A percentile compares a stretch with the other conserved stretches of the same genome.
Conservation (phyloP, 2,797 vertebrate genomes). For the Holocentrus rufus region DNA sequence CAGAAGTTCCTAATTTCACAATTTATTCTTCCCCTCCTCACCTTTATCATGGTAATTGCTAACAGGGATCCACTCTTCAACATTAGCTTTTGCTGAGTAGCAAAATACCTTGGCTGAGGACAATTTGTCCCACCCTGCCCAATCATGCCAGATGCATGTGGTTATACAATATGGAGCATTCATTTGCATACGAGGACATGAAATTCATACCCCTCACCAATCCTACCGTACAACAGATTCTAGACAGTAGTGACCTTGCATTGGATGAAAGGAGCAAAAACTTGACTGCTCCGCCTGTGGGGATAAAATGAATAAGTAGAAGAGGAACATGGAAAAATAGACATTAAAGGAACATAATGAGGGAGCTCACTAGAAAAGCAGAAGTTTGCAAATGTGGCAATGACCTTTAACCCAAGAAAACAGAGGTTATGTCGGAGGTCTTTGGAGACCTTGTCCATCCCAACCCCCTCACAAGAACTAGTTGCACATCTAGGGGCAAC, state of each 20-base stretch:
- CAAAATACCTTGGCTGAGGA: conserved; percentile 74
- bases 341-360: conserved; percentile 21
- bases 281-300: conserved; percentile 53
- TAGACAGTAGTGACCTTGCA: conserved; percentile 70
- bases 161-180: conserved; percentile 75
- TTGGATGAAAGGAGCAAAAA: conserved; percentile 63
- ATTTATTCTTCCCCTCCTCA: conserved; percentile 64
- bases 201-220: conserved; percentile 60
- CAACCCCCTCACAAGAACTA: neutral
- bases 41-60: conserved; percentile 79
- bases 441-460: conserved; percentile 7
- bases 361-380: conserved; percentile 32
- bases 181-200: conserved; percentile 77
- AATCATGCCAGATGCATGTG: conserved; percentile 77
- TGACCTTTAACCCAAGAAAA: conserved; percentile 51
- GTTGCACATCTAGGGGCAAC: conserved; percentile 2
- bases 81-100: conserved; percentile 82
- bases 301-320: conserved; percentile 48
- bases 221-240: conserved; percentile 50
- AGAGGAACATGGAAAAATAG: conserved; percentile 11
- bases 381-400: conserved; percentile 35
- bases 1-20: conserved; percentile 67
- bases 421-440: conserved; percentile 20
- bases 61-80: conserved; percentile 63
- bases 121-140: conserved; percentile 76